These are phyloP conservation scores for Rhizomys pruinosus DNA, from an alignment of 2,113 vertebrate species.

Conservation along the genomic window DNA sequence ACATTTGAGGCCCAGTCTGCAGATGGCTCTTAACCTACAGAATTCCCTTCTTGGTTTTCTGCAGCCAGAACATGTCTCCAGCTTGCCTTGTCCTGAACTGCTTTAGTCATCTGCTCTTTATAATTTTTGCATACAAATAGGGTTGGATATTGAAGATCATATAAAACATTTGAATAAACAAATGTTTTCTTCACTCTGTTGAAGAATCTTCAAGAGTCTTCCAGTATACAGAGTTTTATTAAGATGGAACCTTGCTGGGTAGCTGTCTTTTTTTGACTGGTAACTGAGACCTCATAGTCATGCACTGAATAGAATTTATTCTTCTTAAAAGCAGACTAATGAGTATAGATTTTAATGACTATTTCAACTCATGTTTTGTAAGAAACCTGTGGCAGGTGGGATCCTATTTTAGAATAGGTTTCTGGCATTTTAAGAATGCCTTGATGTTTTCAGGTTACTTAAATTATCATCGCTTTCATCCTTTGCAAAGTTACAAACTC, in stretches of 20 bases:
- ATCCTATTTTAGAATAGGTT: not conserved
- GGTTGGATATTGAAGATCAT: not conserved
- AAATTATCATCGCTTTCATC: not conserved
- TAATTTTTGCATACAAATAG: not conserved
- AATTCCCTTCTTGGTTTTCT: not conserved
- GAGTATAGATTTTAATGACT: not conserved
- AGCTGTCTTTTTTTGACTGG: not conserved
- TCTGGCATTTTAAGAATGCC: slow-evolving; percentile 8
- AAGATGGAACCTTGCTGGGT: not conserved
- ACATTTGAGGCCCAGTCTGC: not conserved
- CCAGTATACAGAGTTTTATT: not conserved
- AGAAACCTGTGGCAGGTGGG: not conserved
- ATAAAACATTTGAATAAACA: not conserved
- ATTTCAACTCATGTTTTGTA: not conserved
- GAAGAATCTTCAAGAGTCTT: not conserved
- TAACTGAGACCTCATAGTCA: not conserved
- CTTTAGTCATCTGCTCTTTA: not conserved
- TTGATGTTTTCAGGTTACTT: not conserved
- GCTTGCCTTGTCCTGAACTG: not conserved
- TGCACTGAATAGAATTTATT: not conserved
- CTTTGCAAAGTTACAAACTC: not conserved
- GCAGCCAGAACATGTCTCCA: not conserved
- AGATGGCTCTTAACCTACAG: not conserved
- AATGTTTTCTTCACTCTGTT: not conserved
- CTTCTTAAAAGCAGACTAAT: not conserved